These are phyloP conservation scores for Meghimatium bilineatum DNA, from an alignment of 2,888 invertebrate genomes.

Conservation along the genomic window DNA sequence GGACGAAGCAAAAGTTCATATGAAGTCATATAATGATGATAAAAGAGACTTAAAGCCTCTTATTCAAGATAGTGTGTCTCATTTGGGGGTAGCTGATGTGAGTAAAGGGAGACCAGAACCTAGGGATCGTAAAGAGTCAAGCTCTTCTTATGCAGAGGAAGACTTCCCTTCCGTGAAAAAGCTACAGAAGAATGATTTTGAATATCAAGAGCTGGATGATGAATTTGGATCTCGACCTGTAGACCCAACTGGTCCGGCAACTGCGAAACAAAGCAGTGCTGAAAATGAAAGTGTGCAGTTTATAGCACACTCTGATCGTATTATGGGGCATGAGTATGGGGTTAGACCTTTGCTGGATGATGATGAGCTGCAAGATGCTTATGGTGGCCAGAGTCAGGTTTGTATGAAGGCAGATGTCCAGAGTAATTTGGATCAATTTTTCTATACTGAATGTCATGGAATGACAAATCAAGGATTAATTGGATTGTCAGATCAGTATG, in stretches of 20 bases:
- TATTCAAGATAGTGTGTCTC: constrained; percentile 34
- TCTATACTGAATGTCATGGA: constrained; percentile 9
- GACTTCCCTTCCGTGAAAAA: constrained; percentile 73
- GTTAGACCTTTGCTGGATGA: constrained; percentile 86
- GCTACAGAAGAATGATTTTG: constrained; percentile 63
- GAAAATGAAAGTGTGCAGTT: constrained; percentile 32
- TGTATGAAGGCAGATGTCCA: constrained; percentile 39
- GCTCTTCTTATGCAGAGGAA: constrained; percentile 75
- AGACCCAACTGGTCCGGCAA: constrained; percentile 34
- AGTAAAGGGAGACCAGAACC: constrained; percentile 16
- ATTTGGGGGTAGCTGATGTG: constrained; percentile 46
- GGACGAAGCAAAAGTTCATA: constrained; percentile 42
- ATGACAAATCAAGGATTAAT: constrained; percentile 21
- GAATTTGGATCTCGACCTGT: constrained; percentile 73
- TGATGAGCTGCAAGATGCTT: constrained; percentile 82
- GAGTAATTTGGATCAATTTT: constrained; percentile 1
- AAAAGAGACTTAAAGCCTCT: constrained; percentile 42
- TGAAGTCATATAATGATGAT: constrained; percentile 28
- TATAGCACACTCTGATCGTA: constrained; percentile 70
- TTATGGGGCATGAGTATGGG: constrained; percentile 86
- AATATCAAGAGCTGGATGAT: constrained; percentile 74
- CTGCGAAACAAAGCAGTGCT: background rate
- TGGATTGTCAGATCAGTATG: constrained; percentile 19
- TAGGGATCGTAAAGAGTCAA: constrained; percentile 63
- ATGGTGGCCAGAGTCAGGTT: constrained; percentile 53